These are phyloP conservation scores for Tiliacea citrago DNA, from an alignment of 2,888 invertebrate genomes.

Conservation along the genomic window DNA sequence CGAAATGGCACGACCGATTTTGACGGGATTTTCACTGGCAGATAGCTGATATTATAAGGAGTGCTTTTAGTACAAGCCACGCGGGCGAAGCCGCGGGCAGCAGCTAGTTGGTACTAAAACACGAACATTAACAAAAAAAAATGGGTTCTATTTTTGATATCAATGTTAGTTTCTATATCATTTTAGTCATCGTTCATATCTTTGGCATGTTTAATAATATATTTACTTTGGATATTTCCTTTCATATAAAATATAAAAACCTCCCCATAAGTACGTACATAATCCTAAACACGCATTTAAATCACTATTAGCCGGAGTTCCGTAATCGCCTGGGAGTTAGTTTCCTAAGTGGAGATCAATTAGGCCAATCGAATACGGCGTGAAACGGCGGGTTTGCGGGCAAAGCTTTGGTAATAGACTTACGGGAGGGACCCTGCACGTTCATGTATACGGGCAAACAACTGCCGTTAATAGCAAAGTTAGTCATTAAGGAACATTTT, in stretches of 20 bases:
- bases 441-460: slow-evolving; percentile 62
- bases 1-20: too few species aligned
- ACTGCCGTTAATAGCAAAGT: slow-evolving; percentile 61
- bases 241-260: slow-evolving; percentile 24
- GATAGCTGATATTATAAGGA: too few species aligned
- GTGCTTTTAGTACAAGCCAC: too few species aligned
- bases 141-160: background rate
- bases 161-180: background rate
- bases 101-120: background rate
- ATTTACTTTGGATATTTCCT: background rate
- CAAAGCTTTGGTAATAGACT: slow-evolving; percentile 67
- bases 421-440: slow-evolving; percentile 64
- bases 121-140: background rate
- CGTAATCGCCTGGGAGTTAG: slow-evolving; percentile 76
- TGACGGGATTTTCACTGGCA: too few species aligned
- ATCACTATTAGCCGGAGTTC: slow-evolving; percentile 61
- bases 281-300: slow-evolving; percentile 60
- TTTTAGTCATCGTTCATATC: background rate
- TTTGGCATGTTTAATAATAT: background rate
- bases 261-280: slow-evolving; percentile 4
- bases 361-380: slow-evolving; percentile 81
- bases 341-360: slow-evolving; percentile 83
- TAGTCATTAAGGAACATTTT: slow-evolving; percentile 59
- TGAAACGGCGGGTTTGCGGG: slow-evolving; percentile 72
- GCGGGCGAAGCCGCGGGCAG: too few species aligned